A percentile compares a stretch with the other conserved stretches of the same genome.
phyloP scores from a whole-genome alignment of 2,888 invertebrate species.

The Celastrina argiolus region DNA sequence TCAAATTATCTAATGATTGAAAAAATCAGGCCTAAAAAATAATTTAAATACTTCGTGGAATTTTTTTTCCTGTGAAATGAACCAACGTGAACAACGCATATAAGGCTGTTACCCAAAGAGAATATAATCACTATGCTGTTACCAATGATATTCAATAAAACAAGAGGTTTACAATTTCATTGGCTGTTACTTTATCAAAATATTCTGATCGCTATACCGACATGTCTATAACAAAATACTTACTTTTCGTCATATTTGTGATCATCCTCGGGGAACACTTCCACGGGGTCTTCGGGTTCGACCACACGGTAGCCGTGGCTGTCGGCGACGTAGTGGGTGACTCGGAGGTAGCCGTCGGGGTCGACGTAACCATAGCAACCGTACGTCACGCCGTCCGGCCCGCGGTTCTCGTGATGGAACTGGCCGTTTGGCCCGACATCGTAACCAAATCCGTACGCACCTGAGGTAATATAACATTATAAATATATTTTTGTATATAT shows the following conservation, averaged over 20 bases:
- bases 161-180: too few species aligned
- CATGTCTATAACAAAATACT: conserved; percentile 37
- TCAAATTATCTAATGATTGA: too few species aligned
- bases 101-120: too few species aligned
- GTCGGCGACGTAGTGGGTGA: conserved; percentile 87
- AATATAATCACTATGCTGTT: too few species aligned
- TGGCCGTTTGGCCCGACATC: conserved; percentile 86
- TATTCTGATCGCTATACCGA: too few species aligned
- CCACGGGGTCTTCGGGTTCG: conserved; percentile 82
- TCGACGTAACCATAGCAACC: conserved; percentile 89
- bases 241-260: conserved; percentile 67
- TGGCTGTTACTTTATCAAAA: too few species aligned
- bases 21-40: too few species aligned
- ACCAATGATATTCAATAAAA: too few species aligned
- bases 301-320: conserved; percentile 87
- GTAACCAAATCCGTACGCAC: conserved; percentile 86
- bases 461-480: conserved; percentile 48
- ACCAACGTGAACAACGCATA: too few species aligned
- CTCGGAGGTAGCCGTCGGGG: conserved; percentile 80
- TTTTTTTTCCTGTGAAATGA: too few species aligned
- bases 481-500: too few species aligned
- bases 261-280: conserved; percentile 78
- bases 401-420: conserved; percentile 87
- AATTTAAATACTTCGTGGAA: too few species aligned
- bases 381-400: conserved; percentile 86